Evolutionary conservation across 2,113 vertebrate species (phyloP), one percentile per base, ranked within the genome.

Genomic region (Dunckerocampus dactyliophorus): DNA sequence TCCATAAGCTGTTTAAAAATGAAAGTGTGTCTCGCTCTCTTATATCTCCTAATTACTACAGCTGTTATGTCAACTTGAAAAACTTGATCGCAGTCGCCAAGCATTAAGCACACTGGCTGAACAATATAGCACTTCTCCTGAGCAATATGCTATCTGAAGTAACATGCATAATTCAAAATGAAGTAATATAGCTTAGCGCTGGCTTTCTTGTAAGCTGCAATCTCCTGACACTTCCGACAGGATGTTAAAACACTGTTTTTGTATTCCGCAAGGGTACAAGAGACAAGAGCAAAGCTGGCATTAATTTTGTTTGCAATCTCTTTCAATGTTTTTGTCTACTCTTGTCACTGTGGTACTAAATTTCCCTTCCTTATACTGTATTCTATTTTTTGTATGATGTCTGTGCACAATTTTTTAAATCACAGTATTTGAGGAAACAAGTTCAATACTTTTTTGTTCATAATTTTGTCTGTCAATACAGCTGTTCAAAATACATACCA

Each of bases 221-320:
- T 78, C 72, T 83, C 63, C 63, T 67, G 70, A 80, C 73, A 62
- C 70, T 82, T 81, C 59, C 79, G 80, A 84, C 78, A 74, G 72
- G 72, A 77, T 71, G 62, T 77, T 69, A 70, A 76, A 61, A 17
- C 59, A 47, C 37, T 68, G 76, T 77, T 77, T 74, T 76, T 76
- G 72, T 74, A 77, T 82, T 83, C 80, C 71, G 75, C 59, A 5
- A 66, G 57, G 76, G 37, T 54, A 72, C 72, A 45, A 37, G 53
- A 37, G 71, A 75, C 76, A 72, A 74, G 71, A 74, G 56, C 63
- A 62, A 67, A 67, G 63, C 70, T 76, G 74, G 70, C 68, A 83
- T 79, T 82, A 60, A 82, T 79, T 78, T 79, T 68, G 60, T 82
- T 76, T 75, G 57, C 66, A 69, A 69, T 74, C 67, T 72, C 53